Base-by-base conservation (phyloP, 1,140 invertebrate species). In the Telenomus remus region DNA sequence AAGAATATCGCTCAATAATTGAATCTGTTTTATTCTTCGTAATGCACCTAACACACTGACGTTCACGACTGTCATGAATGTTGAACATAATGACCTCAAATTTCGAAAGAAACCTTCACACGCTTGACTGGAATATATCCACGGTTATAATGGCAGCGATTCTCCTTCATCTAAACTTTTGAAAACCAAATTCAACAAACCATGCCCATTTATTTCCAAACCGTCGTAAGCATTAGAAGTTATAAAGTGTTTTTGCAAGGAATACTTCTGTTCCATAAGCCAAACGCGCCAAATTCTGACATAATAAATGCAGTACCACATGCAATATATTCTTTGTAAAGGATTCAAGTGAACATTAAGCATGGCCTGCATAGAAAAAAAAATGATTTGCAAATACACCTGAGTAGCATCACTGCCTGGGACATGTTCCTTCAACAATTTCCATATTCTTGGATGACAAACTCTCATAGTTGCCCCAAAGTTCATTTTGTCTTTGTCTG, bases 401-500 rank as follows among this genome's bases (percentile, higher is more conserved):
- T 54, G 39, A 1, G 54, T 76, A 5, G n/a, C 60, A 53, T 65
- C 65, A 37, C 65, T 76, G 13, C 27, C 43, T 9, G 60, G 66
- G 61, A 76, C 44, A n/a, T 65, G 34, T 5, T 46, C 8, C 35
- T 57, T 49, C 9, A 73, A 63, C 46, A 78, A 49, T 2, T 13
- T 16, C 42, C 53, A 57, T 8, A 69, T 64, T 51, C 64, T 64
- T 1, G 69, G 75, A 50, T 78, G n/a, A 46, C 69, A 53, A 7
- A 68, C 10, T 33, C 57, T 63, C 11, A 42, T 13, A 6, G 37
- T 53, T 0, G 75, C 72, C 9, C 35, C 27, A 50, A 66, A 77
- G 63, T 77, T 74, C 64, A 78, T 78, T 13, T 78, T 70, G 19
- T 74, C 70, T 43, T 71, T 50, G 1, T 43, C 9, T 13, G 65